Base-by-base conservation (phyloP, 2,797 vertebrate genomes). In the Orestias chungarensis region DNA sequence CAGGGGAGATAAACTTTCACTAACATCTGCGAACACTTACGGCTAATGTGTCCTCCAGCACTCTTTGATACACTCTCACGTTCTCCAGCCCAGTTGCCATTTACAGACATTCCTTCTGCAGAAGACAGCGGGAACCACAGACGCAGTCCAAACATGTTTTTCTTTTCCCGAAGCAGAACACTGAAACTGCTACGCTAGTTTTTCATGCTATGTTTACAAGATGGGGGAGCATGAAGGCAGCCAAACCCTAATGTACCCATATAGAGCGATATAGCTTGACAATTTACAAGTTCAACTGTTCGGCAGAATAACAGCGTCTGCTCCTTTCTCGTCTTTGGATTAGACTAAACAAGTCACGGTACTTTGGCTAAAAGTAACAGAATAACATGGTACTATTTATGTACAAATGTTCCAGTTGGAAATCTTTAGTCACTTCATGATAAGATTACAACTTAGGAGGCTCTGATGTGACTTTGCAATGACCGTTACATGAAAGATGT, bases 21-120 rank as follows among this genome's bases (percentile, higher is more conserved):
- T 87, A 92, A 94, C 94, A 95, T 95, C 94, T 95, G 94, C 76
- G 86, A 95, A 93, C 83, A 90, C 90, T 95, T 95, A 93, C 31
- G 80, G 86, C 82, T 91, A 91, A 93, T 92, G 89, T 91, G 75
- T 86, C 90, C 88, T 73, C 87, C 91, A 87, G 84, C 86, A 86
- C 78, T 83, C 88, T 89, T 88, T 88, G 84, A 91, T 89, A 91
- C 82, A 81, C 84, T 86, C 91, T 87, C 88, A 88, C 79, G 76
- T 90, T 89, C 88, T 89, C 87, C 61, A 70, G 87, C 90, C 90
- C 88, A 86, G 91, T 90, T 91, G 89, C 91, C 90, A 90, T 93
- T 94, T 87, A 93, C 89, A 94, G 87, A 92, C 92, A 95, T 95
- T 95, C 93, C 92, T 94, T 74, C 74, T 82, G 83, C 82, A 84